Conservation (phyloP, 2,113 vertebrate species). For the Phaethornis superciliosus region DNA sequence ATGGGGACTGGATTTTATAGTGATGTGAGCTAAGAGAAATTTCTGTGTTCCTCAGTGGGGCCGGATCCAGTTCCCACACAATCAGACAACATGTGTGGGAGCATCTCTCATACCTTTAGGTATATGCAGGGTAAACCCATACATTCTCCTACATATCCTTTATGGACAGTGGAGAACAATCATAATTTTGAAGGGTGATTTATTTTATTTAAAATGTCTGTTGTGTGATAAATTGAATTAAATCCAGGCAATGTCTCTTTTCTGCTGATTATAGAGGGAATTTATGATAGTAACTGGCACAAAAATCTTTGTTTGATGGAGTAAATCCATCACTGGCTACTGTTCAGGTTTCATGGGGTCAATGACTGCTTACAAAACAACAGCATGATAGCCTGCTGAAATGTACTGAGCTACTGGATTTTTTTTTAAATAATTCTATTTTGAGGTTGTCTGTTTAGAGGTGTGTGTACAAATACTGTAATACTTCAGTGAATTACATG, state of each 20-base stretch:
- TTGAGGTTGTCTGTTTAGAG: background rate
- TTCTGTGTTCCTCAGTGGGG: background rate
- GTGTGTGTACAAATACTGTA: background rate
- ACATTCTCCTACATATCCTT: background rate
- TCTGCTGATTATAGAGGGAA: background rate
- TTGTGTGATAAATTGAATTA: background rate
- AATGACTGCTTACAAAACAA: background rate
- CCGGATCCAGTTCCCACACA: background rate
- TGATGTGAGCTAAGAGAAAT: background rate
- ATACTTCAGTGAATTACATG: background rate
- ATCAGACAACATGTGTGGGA: accelerated
- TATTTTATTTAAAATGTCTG: background rate
- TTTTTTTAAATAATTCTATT: background rate
- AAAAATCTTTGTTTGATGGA: background rate
- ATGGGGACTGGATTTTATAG: background rate
- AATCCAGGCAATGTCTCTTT: background rate
- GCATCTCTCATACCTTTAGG: background rate
- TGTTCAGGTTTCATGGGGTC: background rate
- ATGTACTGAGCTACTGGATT: background rate
- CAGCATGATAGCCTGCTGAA: background rate
- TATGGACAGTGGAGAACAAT: background rate
- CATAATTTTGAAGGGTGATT: background rate
- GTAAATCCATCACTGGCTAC: background rate
- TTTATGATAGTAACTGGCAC: background rate
- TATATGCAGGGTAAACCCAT: background rate